Conservation (phyloP, 2,888 invertebrate species). For the Ommatoiulus sabulosus region DNA sequence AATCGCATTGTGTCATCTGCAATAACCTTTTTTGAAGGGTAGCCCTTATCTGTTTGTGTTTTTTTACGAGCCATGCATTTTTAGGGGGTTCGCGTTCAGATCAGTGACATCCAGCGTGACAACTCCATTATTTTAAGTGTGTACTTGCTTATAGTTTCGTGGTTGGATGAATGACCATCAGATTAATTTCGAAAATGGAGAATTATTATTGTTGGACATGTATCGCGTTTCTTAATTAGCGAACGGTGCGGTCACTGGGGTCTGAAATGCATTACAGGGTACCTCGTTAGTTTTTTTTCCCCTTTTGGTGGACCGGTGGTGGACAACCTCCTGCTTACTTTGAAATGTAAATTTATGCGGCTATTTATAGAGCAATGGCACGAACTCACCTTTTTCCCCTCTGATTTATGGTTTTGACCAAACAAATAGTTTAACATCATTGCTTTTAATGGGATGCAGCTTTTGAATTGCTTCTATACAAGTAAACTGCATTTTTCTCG, state of each 20-base stretch:
- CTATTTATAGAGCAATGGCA: slow-evolving; percentile 24
- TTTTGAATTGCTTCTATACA: not conserved
- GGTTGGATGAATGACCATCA: slow-evolving; percentile 7
- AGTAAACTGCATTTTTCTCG: not conserved
- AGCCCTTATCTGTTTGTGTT: not conserved
- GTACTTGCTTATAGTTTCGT: slow-evolving; percentile 28
- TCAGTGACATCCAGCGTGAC: slow-evolving; percentile 27
- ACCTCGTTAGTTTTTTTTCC: not conserved
- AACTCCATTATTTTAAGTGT: slow-evolving; percentile 20
- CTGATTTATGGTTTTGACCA: not conserved
- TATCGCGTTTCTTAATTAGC: not conserved
- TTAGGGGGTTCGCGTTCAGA: not conserved
- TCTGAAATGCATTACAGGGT: not conserved
- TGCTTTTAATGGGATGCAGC: not conserved
- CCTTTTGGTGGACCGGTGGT: not conserved
- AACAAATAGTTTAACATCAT: not conserved
- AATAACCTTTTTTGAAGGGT: slow-evolving; percentile 44
- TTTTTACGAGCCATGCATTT: not conserved
- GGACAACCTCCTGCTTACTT: not conserved
- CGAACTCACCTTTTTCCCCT: not conserved
- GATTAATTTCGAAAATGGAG: slow-evolving; percentile 10
- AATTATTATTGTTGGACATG: not conserved
- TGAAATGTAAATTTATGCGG: slow-evolving; percentile 35
- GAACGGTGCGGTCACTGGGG: not conserved
- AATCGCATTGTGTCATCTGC: slow-evolving; percentile 25